Percentiles rank a stretch among this genome's conserved stretches.
Conservation (phyloP, 2,888 invertebrate species). For the Sepiola atlantica region DNA sequence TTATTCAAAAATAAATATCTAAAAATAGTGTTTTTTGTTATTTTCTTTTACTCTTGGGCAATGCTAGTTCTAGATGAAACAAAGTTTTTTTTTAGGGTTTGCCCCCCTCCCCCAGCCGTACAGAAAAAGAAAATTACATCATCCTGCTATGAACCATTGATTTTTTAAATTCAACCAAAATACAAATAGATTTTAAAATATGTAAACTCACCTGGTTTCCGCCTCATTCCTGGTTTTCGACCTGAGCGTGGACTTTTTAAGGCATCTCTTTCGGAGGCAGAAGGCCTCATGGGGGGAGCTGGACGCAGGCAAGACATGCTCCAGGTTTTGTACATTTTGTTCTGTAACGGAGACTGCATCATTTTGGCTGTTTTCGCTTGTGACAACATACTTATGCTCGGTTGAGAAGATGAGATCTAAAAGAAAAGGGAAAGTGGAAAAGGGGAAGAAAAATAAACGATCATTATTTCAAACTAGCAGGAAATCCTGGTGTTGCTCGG, state of each 20-base stretch:
- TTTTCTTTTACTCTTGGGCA: too few species aligned
- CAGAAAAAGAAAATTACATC: too few species aligned
- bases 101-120: too few species aligned
- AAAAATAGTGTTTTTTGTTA: too few species aligned
- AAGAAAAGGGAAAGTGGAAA: background rate
- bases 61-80: too few species aligned
- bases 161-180: too few species aligned
- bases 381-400: slow-evolving; percentile 67
- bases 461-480: background rate
- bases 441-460: background rate
- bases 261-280: slow-evolving; percentile 76
- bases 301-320: slow-evolving; percentile 88
- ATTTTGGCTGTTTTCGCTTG: slow-evolving; percentile 69
- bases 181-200: background rate
- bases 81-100: too few species aligned
- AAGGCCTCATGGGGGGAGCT: slow-evolving; percentile 88
- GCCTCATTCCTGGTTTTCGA: slow-evolving; percentile 61
- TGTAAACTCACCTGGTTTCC: slow-evolving; percentile 64
- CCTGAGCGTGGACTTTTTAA: slow-evolving; percentile 68
- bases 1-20: too few species aligned
- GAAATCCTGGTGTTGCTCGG: background rate
- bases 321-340: slow-evolving; percentile 71
- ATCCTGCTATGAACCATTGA: too few species aligned
- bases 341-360: slow-evolving; percentile 56
- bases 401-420: slow-evolving; percentile 70